phyloP scores from a whole-genome alignment of 1,140 invertebrate genomes.

The Polypedilum vanderplanki region DNA sequence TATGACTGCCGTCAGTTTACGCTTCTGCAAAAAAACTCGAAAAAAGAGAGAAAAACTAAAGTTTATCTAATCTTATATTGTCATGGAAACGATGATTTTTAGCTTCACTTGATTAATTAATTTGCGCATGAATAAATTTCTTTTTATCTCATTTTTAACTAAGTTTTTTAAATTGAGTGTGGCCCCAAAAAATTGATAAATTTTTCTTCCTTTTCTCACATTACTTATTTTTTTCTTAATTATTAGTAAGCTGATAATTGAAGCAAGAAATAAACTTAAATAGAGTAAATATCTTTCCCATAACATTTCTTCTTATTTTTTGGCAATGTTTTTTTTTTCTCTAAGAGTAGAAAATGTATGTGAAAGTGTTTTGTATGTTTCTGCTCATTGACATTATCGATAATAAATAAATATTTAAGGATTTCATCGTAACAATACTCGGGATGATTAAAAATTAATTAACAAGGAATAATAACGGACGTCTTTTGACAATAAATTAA shows the following conservation, averaged over 20 bases:
- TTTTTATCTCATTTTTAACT: background rate
- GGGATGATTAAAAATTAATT: background rate
- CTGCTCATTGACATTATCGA: background rate
- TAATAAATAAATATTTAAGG: background rate
- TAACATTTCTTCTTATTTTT: slow-evolving; percentile 1
- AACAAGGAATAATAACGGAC: slow-evolving; percentile 6
- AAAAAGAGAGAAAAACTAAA: background rate
- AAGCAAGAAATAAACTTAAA: background rate
- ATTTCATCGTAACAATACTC: slow-evolving; percentile 18
- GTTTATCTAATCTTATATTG: background rate
- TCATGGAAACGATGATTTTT: slow-evolving; percentile 4
- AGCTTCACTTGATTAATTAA: background rate
- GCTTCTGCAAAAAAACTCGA: background rate
- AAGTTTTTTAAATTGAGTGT: background rate
- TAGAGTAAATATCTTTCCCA: background rate
- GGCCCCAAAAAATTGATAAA: slow-evolving; percentile 6
- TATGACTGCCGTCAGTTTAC: background rate
- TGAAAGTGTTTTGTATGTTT: background rate
- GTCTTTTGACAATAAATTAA: background rate
- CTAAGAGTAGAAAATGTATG: background rate
- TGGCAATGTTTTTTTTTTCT: background rate
- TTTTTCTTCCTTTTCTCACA: background rate
- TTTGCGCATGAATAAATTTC: background rate
- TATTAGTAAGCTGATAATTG: background rate
- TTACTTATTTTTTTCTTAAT: background rate